phyloP scores from a whole-genome alignment of 2,888 invertebrate species.

The Lymantria monacha region DNA sequence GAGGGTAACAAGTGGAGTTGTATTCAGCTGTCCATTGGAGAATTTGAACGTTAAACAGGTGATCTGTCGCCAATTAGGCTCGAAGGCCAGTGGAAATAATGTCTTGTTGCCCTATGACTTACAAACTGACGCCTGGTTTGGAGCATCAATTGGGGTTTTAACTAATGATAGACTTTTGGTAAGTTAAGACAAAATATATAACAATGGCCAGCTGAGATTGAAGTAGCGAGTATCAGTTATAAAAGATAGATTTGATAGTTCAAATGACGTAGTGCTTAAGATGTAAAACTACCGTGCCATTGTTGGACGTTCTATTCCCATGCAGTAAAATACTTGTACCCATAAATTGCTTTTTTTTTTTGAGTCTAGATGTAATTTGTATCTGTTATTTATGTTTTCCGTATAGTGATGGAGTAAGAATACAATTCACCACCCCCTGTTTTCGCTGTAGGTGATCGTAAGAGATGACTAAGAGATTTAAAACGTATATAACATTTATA shows the following conservation, averaged over 20 bases:
- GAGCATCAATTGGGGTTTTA: conserved; percentile 53
- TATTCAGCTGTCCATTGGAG: conserved; percentile 48
- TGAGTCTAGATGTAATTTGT: too few relatives aligned
- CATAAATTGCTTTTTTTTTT: too few relatives aligned
- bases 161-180: conserved; percentile 55
- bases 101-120: conserved; percentile 15
- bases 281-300: neutral
- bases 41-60: conserved; percentile 32
- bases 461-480: too few relatives aligned
- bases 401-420: too few relatives aligned
- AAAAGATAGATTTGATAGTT: too few relatives aligned
- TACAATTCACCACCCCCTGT: too few relatives aligned
- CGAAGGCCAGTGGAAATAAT: neutral
- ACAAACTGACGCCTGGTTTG: conserved; percentile 69
- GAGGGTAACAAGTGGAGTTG: conserved; percentile 31
- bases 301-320: too few relatives aligned
- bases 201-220: neutral
- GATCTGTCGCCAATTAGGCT: conserved; percentile 39
- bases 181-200: conserved; percentile 11
- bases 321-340: too few relatives aligned
- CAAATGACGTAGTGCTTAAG: neutral
- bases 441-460: too few relatives aligned
- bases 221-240: neutral
- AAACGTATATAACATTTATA: too few relatives aligned
- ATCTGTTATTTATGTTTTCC: too few relatives aligned